Evolutionary conservation across 2,888 invertebrate genomes (phyloP), one percentile per base, ranked within the genome.

Genomic region (Capitulum mitella): DNA sequence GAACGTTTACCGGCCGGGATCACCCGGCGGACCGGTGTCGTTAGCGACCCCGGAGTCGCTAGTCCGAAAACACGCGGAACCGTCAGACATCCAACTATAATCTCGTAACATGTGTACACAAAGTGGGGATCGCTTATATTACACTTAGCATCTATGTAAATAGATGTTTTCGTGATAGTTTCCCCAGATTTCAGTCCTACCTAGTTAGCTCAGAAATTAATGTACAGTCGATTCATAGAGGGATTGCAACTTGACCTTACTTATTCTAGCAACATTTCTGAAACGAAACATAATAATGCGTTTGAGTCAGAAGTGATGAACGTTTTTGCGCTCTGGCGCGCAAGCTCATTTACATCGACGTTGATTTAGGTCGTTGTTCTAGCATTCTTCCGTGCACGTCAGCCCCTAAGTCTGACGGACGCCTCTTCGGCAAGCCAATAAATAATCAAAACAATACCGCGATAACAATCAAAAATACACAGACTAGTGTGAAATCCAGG

Each of bases 381-480:
- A 43, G 12, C 6, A 43, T 8, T 43, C 43, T 8, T 43, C 12
- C 43, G n/a, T 43, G 43, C 12, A 8, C 43, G 43, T 19, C 26
- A 51, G 6, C 51, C 51, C 19, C 6, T 51, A 22, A 22, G 26
- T 51, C 51, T 26, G 26, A 19, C 26, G 6, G 51, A 26, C 51
- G 6, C 19, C 64, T 34, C 64, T 34, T 64, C 64, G 19, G 64
- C 64, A 34, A 40, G 70, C 19, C 70, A 70, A 70, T 70, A 70
- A 70, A 70, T 70, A 70, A 70, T 70, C 22, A 70, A 70, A 70
- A 70, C 40, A 70, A 70, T 70, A 40, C 70, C 10, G 70, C 70
- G 40, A 40, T 26, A 70, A 70, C 70, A 70, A 70, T 70, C n/a
- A 29, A n/a, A 58, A 40, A 70, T 70, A 22, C 70, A 40, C 70